Conservation (phyloP, 2,113 vertebrate species). For the Cephalopholis sonnerati region DNA sequence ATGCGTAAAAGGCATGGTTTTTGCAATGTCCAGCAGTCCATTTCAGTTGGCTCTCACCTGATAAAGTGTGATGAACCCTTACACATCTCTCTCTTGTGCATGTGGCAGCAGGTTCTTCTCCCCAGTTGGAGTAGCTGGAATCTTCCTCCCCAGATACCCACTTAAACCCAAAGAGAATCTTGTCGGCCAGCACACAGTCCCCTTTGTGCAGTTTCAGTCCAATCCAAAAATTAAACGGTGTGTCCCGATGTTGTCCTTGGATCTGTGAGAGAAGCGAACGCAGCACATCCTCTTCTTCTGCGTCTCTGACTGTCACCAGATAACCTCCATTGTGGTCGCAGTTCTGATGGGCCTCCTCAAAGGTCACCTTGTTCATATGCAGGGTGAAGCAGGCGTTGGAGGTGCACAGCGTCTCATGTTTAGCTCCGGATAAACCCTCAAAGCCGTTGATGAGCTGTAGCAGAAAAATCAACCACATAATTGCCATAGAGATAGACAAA, state of each 20-base stretch:
- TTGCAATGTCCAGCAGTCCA: constrained; percentile 76
- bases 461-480: constrained; percentile 73
- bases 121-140: constrained; percentile 81
- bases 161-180: constrained; percentile 77
- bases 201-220: constrained; percentile 75
- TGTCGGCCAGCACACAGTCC: constrained; percentile 45
- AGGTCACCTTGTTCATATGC: constrained; percentile 52
- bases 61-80: constrained; percentile 27
- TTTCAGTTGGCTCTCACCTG: constrained; percentile 44
- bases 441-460: constrained; percentile 63
- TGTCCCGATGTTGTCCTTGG: neutral
- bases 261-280: constrained; percentile 62
- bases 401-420: constrained; percentile 69
- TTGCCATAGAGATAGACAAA: constrained; percentile 40
- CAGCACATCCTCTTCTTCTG: constrained; percentile 69
- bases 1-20: constrained; percentile 62
- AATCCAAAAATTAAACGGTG: constrained; percentile 72
- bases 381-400: constrained; percentile 78
- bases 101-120: constrained; percentile 72
- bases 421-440: constrained; percentile 20
- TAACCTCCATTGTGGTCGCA: constrained; percentile 80
- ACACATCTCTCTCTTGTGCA: constrained; percentile 83
- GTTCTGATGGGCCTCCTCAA: constrained; percentile 54
- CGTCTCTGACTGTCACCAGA: constrained; percentile 77
- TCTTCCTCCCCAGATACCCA: constrained; percentile 74